Evolutionary conservation across 2,888 invertebrate species (phyloP).

Genomic region (Apamea epomidion): DNA sequence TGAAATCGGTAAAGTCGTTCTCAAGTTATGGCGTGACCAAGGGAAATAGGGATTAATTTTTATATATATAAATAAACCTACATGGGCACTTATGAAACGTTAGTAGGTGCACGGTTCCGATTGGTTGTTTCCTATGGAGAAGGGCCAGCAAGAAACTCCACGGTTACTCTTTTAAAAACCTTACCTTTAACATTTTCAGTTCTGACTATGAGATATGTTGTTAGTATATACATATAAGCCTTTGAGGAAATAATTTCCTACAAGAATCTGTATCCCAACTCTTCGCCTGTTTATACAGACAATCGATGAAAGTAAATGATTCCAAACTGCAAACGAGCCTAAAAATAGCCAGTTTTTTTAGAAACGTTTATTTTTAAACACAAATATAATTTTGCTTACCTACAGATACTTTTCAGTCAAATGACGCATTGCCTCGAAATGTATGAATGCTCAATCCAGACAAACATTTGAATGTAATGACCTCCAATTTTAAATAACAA

Average conservation of each 20-base stretch:
- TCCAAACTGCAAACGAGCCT: background rate
- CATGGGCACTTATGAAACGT: background rate
- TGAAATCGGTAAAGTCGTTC: too few species aligned
- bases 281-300: background rate
- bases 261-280: background rate
- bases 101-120: too few species aligned
- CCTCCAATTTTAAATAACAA: slow-evolving; percentile 29
- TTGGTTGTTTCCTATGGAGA: too few species aligned
- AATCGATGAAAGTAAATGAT: background rate
- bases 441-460: slow-evolving; percentile 1
- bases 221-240: background rate
- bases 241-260: background rate
- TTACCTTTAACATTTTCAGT: slow-evolving; percentile 3
- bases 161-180: too few species aligned
- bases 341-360: background rate
- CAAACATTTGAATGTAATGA: slow-evolving; percentile 6
- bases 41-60: too few species aligned
- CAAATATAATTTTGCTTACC: background rate
- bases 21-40: too few species aligned
- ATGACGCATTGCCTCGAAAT: slow-evolving; percentile 8
- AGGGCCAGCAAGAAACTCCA: too few species aligned
- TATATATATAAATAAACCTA: too few species aligned
- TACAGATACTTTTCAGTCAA: background rate
- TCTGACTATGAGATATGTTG: background rate
- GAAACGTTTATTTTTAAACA: background rate